Conservation (phyloP, 2,888 invertebrate species). For the Lottia gigantea region DNA sequence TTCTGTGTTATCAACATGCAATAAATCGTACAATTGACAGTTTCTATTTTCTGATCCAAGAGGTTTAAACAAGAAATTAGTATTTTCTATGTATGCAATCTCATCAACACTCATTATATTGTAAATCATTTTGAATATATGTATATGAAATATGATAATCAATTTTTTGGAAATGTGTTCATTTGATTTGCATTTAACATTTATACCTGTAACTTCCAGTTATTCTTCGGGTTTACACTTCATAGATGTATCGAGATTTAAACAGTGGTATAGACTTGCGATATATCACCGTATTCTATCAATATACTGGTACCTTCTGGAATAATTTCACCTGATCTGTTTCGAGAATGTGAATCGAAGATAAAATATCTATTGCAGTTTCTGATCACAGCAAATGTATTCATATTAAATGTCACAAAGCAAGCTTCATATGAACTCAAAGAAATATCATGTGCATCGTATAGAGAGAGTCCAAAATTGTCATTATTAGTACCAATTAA, state of each 20-base stretch:
- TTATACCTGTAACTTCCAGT: background rate
- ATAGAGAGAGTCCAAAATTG: background rate
- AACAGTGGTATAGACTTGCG: background rate
- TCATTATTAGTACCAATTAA: background rate
- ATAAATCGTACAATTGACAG: too few species aligned
- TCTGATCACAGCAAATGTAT: background rate
- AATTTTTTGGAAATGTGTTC: too few species aligned
- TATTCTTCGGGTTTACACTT: background rate
- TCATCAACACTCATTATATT: too few species aligned
- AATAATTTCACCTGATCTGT: background rate
- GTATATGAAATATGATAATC: too few species aligned
- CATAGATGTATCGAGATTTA: background rate
- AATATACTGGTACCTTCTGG: background rate
- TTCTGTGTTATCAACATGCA: too few species aligned
- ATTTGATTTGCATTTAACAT: background rate
- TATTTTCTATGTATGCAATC: too few species aligned
- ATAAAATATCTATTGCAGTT: background rate
- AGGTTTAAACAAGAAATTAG: too few species aligned
- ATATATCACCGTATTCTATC: background rate
- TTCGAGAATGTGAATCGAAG: constrained; percentile 2
- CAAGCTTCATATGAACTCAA: background rate
- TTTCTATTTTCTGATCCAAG: too few species aligned
- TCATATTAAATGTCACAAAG: background rate
- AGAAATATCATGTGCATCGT: background rate
- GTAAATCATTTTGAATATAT: too few species aligned